Conservation (phyloP, 2,888 invertebrate genomes). For the Disparrhopalites patrizii region DNA sequence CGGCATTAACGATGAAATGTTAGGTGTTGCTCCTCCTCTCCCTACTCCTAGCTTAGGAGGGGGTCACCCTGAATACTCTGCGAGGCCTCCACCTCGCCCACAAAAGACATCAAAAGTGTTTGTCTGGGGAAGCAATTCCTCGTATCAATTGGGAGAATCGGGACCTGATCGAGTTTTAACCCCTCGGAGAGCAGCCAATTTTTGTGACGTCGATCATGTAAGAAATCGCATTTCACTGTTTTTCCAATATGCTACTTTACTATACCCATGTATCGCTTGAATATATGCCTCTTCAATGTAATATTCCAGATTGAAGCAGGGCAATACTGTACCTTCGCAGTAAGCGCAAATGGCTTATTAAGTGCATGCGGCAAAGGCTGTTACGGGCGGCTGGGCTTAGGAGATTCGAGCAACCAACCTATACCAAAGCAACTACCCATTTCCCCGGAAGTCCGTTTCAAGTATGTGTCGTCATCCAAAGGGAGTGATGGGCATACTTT, state of each 20-base stretch:
- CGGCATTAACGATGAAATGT: conserved; percentile 14
- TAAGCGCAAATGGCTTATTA: conserved; percentile 59
- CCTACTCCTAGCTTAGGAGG: conserved; percentile 1
- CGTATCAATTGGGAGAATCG: conserved; percentile 62
- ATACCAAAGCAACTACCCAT: conserved; percentile 58
- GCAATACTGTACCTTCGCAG: conserved; percentile 62
- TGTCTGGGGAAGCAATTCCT: conserved; percentile 65
- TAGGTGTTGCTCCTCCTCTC: conserved; percentile 8
- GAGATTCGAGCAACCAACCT: conserved; percentile 61
- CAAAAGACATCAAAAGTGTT: conserved; percentile 54
- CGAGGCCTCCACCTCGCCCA: conserved; percentile 1
- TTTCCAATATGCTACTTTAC: conserved; percentile 9
- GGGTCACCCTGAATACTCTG: conserved; percentile 3
- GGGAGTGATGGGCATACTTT: conserved; percentile 60
- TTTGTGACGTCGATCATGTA: conserved; percentile 60
- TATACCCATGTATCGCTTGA: neutral
- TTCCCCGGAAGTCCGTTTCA: conserved; percentile 53
- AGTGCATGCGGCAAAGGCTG: conserved; percentile 63
- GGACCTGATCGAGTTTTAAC: conserved; percentile 60
- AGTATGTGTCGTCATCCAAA: conserved; percentile 57
- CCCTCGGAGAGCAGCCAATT: conserved; percentile 59
- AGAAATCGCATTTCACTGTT: conserved; percentile 11
- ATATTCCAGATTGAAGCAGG: conserved; percentile 59
- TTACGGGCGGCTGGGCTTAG: conserved; percentile 62
- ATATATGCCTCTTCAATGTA: too few species aligned